Percentiles rank a stretch among this genome's conserved stretches.
phyloP scores from a whole-genome alignment of 1,140 invertebrate species.

The Drosophila aff. region DNA sequence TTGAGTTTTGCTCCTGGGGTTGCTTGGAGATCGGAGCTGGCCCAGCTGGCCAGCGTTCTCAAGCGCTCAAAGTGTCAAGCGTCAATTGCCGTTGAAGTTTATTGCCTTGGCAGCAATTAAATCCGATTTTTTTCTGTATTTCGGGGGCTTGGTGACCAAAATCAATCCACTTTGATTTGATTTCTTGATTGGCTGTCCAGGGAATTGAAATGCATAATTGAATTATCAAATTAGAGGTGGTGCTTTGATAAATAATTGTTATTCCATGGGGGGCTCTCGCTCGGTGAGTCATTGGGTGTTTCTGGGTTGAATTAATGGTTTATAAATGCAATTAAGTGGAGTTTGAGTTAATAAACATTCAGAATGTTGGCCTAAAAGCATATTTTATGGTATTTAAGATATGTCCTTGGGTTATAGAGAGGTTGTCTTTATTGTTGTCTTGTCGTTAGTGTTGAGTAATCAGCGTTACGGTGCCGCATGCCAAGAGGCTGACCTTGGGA shows the following conservation, averaged over 20 bases:
- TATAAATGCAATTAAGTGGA: slow-evolving; percentile 20
- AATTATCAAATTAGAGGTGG: slow-evolving; percentile 73
- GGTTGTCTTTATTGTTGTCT: too few relatives aligned
- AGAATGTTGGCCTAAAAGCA: neutral
- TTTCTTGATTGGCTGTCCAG: slow-evolving; percentile 77
- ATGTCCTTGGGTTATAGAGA: neutral
- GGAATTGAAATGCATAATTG: slow-evolving; percentile 69
- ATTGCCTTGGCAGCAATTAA: slow-evolving; percentile 83
- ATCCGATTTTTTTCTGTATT: slow-evolving; percentile 42
- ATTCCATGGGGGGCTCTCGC: slow-evolving; percentile 12
- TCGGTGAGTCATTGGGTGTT: slow-evolving; percentile 20
- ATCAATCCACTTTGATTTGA: slow-evolving; percentile 67
- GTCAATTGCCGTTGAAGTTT: slow-evolving; percentile 81
- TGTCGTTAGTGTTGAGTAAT: too few relatives aligned
- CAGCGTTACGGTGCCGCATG: too few relatives aligned
- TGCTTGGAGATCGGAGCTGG: neutral
- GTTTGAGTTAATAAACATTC: neutral
- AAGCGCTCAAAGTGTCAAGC: slow-evolving; percentile 71
- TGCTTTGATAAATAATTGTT: slow-evolving; percentile 54
- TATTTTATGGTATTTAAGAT: neutral
- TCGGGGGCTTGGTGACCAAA: slow-evolving; percentile 44
- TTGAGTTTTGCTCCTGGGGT: neutral
- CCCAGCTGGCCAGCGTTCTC: slow-evolving; percentile 36
- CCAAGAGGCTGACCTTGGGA: neutral
- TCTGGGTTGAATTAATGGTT: slow-evolving; percentile 2